phyloP scores from a whole-genome alignment of 2,888 invertebrate genomes.

The Venusia cambrica region DNA sequence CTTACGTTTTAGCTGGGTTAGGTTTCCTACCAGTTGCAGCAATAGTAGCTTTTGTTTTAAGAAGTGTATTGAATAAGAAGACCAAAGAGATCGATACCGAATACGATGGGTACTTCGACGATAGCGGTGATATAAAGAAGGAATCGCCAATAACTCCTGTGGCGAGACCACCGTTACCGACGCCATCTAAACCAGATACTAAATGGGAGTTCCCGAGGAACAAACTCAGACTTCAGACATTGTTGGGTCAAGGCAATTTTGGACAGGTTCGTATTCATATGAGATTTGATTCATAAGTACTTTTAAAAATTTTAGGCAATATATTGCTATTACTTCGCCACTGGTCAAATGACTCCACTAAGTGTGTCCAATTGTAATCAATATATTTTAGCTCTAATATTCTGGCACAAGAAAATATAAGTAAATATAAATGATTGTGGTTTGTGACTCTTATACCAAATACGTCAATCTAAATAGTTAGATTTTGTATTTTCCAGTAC shows the following conservation, averaged over 20 bases:
- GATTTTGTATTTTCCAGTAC: no score
- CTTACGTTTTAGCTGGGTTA: slow-evolving; percentile 82
- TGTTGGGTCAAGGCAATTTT: slow-evolving; percentile 92
- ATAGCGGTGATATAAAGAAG: slow-evolving; percentile 75
- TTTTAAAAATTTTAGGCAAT: no score
- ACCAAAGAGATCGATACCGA: slow-evolving; percentile 79
- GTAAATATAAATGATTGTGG: no score
- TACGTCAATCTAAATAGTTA: background rate
- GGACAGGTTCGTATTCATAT: slow-evolving; percentile 87
- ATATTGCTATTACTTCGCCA: no score
- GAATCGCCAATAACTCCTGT: slow-evolving; percentile 77
- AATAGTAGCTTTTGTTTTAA: slow-evolving; percentile 79
- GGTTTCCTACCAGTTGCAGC: slow-evolving; percentile 82
- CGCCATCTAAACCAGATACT: slow-evolving; percentile 78
- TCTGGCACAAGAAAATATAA: no score
- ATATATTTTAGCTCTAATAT: no score
- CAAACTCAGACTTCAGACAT: slow-evolving; percentile 87
- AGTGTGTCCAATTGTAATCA: no score
- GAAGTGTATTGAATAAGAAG: slow-evolving; percentile 78
- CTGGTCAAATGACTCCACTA: no score
- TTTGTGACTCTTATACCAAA: no score
- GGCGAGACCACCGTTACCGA: slow-evolving; percentile 78
- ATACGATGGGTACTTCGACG: slow-evolving; percentile 83
- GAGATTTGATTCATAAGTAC: no score
- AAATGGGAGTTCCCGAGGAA: slow-evolving; percentile 90